Evolutionary conservation across 92 coral and sea anemone species (phyloP).

Genomic region (Zoanthus sansibaricus): DNA sequence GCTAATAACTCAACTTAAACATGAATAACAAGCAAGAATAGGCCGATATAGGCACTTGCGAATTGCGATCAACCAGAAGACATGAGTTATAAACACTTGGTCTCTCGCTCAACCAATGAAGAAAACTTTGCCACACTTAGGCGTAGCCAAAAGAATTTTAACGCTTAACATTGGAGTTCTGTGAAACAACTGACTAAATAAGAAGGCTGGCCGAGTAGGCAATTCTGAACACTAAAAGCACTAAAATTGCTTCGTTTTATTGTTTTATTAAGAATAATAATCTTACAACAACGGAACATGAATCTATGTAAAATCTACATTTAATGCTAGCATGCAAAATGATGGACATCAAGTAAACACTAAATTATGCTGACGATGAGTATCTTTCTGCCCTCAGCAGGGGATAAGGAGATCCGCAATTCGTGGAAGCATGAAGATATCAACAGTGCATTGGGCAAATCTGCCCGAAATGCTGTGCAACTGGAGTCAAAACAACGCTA

Average conservation of each 20-base stretch:
- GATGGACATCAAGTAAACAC: slow-evolving; percentile 48
- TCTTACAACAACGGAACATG: slow-evolving; percentile 11
- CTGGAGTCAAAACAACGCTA: too few species aligned
- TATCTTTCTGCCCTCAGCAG: slow-evolving; percentile 37
- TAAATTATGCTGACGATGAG: slow-evolving; percentile 23
- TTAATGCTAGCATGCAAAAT: slow-evolving; percentile 42
- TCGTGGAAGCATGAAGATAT: too few species aligned
- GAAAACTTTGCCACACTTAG: slow-evolving; percentile 11
- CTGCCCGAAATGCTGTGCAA: too few species aligned
- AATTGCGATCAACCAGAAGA: background rate
- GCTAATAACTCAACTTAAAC: background rate
- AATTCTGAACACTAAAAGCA: background rate
- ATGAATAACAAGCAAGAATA: slow-evolving; percentile 1
- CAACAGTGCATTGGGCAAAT: too few species aligned
- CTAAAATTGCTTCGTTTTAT: background rate
- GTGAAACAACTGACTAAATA: background rate
- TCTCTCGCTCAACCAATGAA: slow-evolving; percentile 7
- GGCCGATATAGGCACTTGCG: slow-evolving; percentile 3
- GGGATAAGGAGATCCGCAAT: background rate
- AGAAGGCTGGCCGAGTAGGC: slow-evolving; percentile 16
- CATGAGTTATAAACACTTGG: background rate
- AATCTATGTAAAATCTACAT: background rate
- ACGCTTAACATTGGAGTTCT: slow-evolving; percentile 19
- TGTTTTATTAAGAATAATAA: background rate
- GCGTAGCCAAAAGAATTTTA: slow-evolving; percentile 1